Evolutionary conservation across 2,888 invertebrate species (phyloP), one percentile per base, ranked within the genome.

Genomic region (Megastigmus dorsalis): DNA sequence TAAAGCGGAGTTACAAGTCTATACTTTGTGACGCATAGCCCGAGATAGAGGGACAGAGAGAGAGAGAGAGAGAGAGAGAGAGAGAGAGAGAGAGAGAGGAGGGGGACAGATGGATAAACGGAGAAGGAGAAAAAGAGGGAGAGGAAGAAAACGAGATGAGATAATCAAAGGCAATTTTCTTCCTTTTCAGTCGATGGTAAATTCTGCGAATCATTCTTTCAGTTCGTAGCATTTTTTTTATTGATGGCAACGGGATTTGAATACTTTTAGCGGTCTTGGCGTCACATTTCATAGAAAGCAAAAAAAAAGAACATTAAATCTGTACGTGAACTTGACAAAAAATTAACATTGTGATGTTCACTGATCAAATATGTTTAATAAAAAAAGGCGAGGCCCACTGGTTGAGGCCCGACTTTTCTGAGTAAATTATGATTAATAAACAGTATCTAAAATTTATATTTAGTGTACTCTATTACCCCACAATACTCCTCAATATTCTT

Each of bases 351-450:
- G 83, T 84, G 84, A 85, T 84, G 85, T 84, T 83, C 82, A 82
- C 80, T 80, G 80, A 84, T 84, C 81, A 82, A 85, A 85, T 83
- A 84, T 83, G 82, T 84, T 84, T 81, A 83, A 78, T 79, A 75
- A 76, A 76, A 69, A 77, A 77, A 80, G 80, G 77, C 74, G 60
- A 80, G 84, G 85, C 84, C 84, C 83, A 85, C 86, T 85, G 85
- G 86, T 86, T 85, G 85, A 79, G 85, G 84, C 83, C 81, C 78
- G 79, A 82, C 80, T 82, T 85, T 85, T 84, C 82, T 82, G 82
- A 84, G 79, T 85, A 84, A 84, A 84, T 80, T 84, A 84, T 81
- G 80, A 84, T 82, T 84, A 85, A 84, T 84, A 86, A 86, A 84
- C 82, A 84, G 82, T 83, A 85, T 85, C 83, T 84, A 84, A 84